phyloP scores from a whole-genome alignment of 2,113 vertebrate genomes.

The Anoura caudifer region DNA sequence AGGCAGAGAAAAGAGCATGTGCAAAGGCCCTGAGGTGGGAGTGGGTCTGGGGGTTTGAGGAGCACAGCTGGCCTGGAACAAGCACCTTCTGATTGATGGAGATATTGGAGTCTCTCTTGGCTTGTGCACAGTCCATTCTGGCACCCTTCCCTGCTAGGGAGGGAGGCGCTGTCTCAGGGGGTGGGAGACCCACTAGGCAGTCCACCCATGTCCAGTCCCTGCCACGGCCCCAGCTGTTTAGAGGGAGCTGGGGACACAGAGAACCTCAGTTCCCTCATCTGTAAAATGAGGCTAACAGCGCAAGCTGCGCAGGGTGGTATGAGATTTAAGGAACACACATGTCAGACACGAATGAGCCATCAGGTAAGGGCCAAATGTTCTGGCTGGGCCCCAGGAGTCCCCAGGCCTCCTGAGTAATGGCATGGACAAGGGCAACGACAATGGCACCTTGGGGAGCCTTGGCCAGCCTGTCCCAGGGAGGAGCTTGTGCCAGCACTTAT shows the following conservation, averaged over 20 bases:
- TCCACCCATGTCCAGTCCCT: neutral
- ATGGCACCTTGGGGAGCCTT: conserved; percentile 59
- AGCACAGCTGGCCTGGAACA: neutral
- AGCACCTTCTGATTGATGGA: neutral
- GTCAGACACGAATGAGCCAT: neutral
- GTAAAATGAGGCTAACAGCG: neutral
- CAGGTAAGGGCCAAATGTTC: neutral
- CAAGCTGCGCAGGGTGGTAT: neutral
- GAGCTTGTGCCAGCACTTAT: conserved; percentile 56
- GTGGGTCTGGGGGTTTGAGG: neutral
- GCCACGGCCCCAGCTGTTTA: neutral
- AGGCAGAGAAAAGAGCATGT: neutral
- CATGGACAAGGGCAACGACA: conserved; percentile 60
- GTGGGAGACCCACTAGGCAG: neutral
- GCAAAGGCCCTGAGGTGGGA: conserved; percentile 19
- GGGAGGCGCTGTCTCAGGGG: neutral
- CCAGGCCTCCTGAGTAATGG: conserved; percentile 62
- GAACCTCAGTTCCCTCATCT: neutral
- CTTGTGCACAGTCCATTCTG: neutral
- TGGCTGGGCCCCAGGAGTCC: neutral
- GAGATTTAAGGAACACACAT: neutral
- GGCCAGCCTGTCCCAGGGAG: conserved; percentile 54
- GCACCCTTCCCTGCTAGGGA: neutral
- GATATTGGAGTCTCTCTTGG: neutral
- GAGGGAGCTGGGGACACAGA: neutral